Conservation (phyloP, 1,140 invertebrate species). For the Eriosoma lanigerum region DNA sequence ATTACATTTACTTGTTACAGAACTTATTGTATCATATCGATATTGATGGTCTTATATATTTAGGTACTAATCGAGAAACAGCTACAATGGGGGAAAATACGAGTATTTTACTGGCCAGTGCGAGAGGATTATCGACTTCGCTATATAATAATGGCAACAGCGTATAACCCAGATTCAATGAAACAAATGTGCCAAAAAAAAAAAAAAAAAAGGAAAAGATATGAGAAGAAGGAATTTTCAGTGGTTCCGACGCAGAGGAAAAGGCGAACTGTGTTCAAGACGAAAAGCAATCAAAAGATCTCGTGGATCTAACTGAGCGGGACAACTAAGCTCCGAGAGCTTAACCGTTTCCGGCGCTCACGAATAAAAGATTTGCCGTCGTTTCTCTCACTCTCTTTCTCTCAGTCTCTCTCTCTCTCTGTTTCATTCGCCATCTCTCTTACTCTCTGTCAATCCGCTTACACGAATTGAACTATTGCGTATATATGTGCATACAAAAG, state of each 20-base stretch:
- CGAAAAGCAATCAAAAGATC: constrained; percentile 49
- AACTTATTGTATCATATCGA: neutral
- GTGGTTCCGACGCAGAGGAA: neutral
- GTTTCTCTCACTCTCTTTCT: neutral
- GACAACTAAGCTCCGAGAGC: constrained; percentile 45
- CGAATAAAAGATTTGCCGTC: constrained; percentile 46
- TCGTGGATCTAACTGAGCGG: constrained; percentile 42
- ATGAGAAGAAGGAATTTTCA: neutral
- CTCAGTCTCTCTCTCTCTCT: neutral
- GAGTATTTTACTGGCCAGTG: neutral
- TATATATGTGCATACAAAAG: neutral
- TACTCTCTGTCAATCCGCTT: constrained; percentile 33
- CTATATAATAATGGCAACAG: no score
- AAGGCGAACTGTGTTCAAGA: constrained; percentile 36
- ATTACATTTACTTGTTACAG: no score
- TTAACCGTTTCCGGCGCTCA: constrained; percentile 41
- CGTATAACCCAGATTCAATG: constrained; percentile 20
- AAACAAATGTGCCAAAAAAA: constrained; percentile 38
- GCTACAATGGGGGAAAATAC: constrained; percentile 9
- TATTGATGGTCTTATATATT: constrained; percentile 4
- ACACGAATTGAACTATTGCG: neutral
- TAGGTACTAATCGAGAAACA: neutral
- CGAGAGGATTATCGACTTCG: neutral
- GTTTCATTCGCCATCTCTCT: neutral
- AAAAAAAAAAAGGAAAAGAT: neutral